phyloP scores from a whole-genome alignment of 2,113 vertebrate genomes.

The Mesitornis unicolor region DNA sequence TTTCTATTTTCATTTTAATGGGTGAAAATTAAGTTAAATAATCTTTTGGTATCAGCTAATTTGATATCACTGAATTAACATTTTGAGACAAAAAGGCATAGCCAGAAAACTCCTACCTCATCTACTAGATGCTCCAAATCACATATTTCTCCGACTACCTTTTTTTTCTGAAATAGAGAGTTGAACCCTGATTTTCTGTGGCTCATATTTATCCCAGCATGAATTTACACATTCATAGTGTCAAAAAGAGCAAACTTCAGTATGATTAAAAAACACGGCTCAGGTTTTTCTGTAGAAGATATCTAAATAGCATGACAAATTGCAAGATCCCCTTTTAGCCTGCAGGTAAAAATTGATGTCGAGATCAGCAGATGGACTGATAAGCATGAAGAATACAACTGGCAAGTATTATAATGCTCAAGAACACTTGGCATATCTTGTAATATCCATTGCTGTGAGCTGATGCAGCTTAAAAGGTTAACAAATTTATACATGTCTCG shows the following conservation, averaged over 20 bases:
- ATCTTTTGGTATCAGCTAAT: not conserved
- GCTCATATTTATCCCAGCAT: not conserved
- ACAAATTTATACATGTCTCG: conserved; percentile 10
- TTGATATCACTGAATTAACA: not conserved
- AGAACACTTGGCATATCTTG: not conserved
- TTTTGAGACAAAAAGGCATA: not conserved
- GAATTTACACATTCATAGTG: not conserved
- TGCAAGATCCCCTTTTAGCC: not conserved
- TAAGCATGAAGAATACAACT: conserved; percentile 10
- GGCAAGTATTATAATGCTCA: conserved; percentile 11
- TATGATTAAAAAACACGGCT: not conserved
- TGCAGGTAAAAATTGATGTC: not conserved
- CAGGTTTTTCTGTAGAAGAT: not conserved
- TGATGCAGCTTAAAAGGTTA: conserved; percentile 26
- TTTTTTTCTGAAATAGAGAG: not conserved
- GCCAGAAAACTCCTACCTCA: not conserved
- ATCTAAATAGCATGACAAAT: not conserved
- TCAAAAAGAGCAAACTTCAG: not conserved
- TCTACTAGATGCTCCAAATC: not conserved
- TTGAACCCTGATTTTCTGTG: not conserved
- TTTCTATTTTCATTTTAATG: not conserved
- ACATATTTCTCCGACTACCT: not conserved
- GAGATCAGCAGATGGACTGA: conserved; percentile 28
- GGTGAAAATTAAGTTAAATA: not conserved
- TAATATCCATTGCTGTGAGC: not conserved